Conservation (phyloP, 2,797 vertebrate genomes). For the Anguilla pacifica region DNA sequence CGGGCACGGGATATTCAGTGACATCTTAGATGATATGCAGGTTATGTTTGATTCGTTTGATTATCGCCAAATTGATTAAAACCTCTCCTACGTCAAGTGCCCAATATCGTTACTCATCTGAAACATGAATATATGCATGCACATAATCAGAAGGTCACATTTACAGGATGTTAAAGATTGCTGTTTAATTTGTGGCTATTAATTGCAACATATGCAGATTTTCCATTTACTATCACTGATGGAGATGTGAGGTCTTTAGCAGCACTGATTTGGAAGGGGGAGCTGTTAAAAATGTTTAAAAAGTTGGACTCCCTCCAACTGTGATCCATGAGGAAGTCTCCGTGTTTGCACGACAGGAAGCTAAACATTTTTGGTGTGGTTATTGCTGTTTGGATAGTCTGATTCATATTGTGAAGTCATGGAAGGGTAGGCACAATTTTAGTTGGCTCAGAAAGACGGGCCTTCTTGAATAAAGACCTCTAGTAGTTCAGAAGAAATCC, state of each 20-base stretch:
- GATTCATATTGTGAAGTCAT: background rate
- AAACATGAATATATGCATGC: slow-evolving; percentile 20
- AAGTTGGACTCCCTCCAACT: background rate
- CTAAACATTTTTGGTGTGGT: background rate
- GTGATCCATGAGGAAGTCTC: background rate
- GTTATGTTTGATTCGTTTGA: background rate
- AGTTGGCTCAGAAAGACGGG: background rate
- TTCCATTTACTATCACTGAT: background rate
- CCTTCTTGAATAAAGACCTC: background rate
- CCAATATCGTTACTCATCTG: background rate
- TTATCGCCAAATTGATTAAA: slow-evolving; percentile 12
- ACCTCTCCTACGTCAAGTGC: background rate
- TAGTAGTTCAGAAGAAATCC: background rate
- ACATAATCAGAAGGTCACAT: background rate
- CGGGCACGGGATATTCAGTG: background rate
- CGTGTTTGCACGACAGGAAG: no score
- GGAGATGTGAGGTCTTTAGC: background rate
- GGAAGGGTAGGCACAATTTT: background rate
- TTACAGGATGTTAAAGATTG: background rate
- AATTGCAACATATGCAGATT: background rate
- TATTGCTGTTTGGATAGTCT: background rate
- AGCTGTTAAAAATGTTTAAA: background rate
- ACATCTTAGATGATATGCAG: background rate
- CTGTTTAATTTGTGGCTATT: background rate
- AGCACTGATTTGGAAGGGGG: background rate